phyloP scores from a whole-genome alignment of 2,113 vertebrate species.

The Epinephelus moara region DNA sequence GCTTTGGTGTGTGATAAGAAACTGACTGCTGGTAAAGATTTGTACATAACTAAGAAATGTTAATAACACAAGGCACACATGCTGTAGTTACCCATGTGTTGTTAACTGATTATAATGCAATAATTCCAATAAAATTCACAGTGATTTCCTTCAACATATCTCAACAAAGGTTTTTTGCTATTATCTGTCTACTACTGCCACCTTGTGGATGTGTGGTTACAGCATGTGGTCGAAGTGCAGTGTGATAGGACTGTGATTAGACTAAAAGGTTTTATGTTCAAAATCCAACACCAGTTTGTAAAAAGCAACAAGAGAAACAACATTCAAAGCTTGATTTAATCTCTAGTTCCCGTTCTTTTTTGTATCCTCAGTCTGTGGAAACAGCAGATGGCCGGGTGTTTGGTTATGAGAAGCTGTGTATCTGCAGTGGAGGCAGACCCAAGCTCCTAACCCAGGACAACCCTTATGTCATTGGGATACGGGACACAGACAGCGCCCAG shows the following conservation, averaged over 20 bases:
- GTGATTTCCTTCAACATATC: not conserved
- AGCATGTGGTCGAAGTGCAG: not conserved
- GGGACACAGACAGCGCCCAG: conserved; percentile 97
- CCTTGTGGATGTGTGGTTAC: conserved; percentile 56
- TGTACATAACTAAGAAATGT: not conserved
- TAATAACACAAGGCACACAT: not conserved
- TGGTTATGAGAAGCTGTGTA: conserved; percentile 90
- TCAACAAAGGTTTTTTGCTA: not conserved
- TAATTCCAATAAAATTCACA: not conserved
- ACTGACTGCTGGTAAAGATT: not conserved
- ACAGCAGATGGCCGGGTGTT: conserved; percentile 87
- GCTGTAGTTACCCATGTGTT: not conserved
- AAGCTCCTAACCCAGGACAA: conserved; percentile 90
- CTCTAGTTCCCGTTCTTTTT: not conserved
- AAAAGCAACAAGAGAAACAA: not conserved
- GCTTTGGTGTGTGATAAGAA: not conserved
- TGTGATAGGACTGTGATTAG: not conserved
- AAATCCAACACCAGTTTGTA: not conserved
- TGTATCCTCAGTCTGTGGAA: conserved; percentile 85
- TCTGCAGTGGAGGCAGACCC: conserved; percentile 93
- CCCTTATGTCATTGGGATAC: conserved; percentile 91
- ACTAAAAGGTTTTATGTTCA: not conserved
- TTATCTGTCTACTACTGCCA: conserved; percentile 45
- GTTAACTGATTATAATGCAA: not conserved
- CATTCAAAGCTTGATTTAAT: not conserved